Conservation (phyloP, 2,797 vertebrate genomes). For the Emydoidea blandingii region DNA sequence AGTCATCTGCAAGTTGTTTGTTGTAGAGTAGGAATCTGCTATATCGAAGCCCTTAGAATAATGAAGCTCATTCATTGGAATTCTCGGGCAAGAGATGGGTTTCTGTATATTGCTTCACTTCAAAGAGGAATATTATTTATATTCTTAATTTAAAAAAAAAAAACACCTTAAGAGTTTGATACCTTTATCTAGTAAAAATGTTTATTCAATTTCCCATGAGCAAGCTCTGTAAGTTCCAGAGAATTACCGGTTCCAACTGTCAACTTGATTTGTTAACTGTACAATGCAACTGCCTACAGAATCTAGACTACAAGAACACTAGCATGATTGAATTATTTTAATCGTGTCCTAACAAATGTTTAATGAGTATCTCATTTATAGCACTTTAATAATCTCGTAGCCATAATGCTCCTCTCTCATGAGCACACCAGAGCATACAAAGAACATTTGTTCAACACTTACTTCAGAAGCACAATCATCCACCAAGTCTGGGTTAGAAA, state of each 20-base stretch:
- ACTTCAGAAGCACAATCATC: neutral
- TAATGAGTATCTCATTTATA: neutral
- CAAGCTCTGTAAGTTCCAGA: neutral
- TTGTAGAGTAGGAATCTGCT: neutral
- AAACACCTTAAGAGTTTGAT: neutral
- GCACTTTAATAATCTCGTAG: neutral
- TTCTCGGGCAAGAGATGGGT: neutral
- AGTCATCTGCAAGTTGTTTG: neutral
- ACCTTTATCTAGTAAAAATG: neutral
- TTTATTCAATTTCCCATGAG: neutral
- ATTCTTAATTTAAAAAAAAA: too few relatives aligned
- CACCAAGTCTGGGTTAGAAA: neutral
- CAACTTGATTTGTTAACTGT: neutral
- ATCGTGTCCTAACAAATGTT: neutral
- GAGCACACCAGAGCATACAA: neutral
- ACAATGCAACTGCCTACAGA: neutral
- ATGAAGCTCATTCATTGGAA: neutral
- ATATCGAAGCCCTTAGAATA: neutral
- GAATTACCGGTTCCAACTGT: neutral
- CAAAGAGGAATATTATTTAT: neutral
- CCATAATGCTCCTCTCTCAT: neutral
- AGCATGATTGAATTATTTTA: neutral
- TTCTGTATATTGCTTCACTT: neutral
- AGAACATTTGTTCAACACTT: constrained; percentile 25
- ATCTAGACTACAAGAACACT: neutral